Base-by-base conservation (phyloP, 1,140 invertebrate species). In the Hetaerina americana region DNA sequence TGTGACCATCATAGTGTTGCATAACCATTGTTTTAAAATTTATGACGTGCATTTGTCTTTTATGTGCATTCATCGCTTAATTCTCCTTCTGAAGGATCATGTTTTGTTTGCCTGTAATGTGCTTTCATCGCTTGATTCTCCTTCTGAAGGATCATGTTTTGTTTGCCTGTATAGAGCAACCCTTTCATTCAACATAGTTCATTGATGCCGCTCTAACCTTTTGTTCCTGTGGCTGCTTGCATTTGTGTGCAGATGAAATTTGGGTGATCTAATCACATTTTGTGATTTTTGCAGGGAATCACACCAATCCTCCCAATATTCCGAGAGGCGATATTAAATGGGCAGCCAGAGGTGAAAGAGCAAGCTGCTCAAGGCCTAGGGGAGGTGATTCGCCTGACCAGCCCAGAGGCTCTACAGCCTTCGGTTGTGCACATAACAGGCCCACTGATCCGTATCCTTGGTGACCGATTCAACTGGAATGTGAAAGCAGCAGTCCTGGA, bases 391-490 rank as follows among this genome's bases (percentile, higher is more conserved):
- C 87, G 87, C 75, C 81, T 97, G 31, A 95, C 95, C 0, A 92
- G 88, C 74, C 85, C 92, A 0, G 83, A 88, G 67, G 94, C 95
- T 5, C 81, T 99, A 24, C 95, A 97, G 80, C 92, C 95, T 1
- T 97, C 95, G 68, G 95, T 99, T 0, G 91, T 99, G 29, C 92
- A 96, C 77, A 96, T 99, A 74, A 98, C 97, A 26, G 97, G 97
- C 8, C 97, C 97, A 0, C 84, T 99, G 18, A 99, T 99, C 82
- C 87, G 97, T 76, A 97, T 99, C 78, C 86, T 99, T 15, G 96
- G 97, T 26, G 97, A 99, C 82, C 86, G 97, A 68, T 98, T 97
- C 79, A 92, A 90, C 74, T 89, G 90, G 78, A 93, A 89, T 77
- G 93, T 99, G 0, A 99, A 99, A 83, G 93, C 95, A 0, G 95